These are phyloP conservation scores for Varanus komodoensis DNA, from an alignment of 2,113 vertebrate species.

Conservation along the genomic window DNA sequence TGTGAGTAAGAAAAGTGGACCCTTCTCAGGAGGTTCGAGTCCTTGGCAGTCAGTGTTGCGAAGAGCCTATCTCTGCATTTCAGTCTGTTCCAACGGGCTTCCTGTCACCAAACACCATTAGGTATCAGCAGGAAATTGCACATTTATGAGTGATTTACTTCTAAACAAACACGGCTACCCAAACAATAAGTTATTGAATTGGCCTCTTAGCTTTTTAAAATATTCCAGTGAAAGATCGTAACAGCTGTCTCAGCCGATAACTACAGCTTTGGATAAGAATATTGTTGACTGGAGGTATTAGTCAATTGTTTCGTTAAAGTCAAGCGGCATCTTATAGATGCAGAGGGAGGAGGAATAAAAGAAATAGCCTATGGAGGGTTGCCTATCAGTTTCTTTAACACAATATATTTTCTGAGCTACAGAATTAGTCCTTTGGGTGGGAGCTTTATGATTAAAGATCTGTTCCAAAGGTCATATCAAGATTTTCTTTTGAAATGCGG, in stretches of 20 bases:
- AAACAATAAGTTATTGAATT: conserved; percentile 91
- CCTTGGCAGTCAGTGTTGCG: conserved; percentile 38
- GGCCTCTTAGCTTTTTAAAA: conserved; percentile 80
- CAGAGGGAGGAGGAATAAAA: neutral
- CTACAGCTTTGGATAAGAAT: conserved; percentile 77
- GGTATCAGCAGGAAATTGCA: conserved; percentile 92
- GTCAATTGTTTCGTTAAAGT: conserved; percentile 72
- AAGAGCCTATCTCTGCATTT: conserved; percentile 77
- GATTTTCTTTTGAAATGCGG: conserved; percentile 33
- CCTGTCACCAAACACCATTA: conserved; percentile 81
- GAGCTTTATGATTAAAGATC: conserved; percentile 44
- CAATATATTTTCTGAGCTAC: conserved; percentile 65
- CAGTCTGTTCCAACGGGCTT: conserved; percentile 83
- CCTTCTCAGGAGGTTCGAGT: conserved; percentile 45
- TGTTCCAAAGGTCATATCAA: conserved; percentile 36
- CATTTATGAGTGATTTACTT: conserved; percentile 91
- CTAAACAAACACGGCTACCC: conserved; percentile 91
- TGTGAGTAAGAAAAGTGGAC: conserved; percentile 56
- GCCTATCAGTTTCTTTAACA: conserved; percentile 66
- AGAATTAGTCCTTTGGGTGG: conserved; percentile 58
- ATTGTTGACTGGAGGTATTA: conserved; percentile 77
- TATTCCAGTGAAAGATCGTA: conserved; percentile 81
- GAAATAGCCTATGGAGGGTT: conserved; percentile 41
- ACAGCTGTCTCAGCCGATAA: conserved; percentile 85
- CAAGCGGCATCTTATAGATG: conserved; percentile 64